phyloP scores from a whole-genome alignment of 2,888 invertebrate genomes.

The Oscheius myriophilus region DNA sequence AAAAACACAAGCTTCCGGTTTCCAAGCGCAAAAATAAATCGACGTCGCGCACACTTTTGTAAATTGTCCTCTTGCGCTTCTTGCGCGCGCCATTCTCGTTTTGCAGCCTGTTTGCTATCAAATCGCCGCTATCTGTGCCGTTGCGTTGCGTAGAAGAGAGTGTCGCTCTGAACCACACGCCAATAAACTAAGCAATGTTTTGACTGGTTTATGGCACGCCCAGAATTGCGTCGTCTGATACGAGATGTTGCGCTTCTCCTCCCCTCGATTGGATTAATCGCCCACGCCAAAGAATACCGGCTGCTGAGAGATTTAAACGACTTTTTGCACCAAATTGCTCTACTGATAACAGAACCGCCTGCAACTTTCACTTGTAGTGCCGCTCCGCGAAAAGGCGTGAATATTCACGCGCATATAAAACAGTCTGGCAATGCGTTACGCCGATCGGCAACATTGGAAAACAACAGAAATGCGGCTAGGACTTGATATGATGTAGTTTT shows the following conservation, averaged over 20 bases:
- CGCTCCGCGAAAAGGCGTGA: not conserved
- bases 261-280: too few species aligned
- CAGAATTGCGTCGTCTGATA: not conserved
- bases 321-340: not conserved
- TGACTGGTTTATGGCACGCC: not conserved
- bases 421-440: too few species aligned
- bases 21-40: too few species aligned
- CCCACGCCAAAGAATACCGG: conserved; percentile 2
- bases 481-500: too few species aligned
- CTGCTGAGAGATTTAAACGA: not conserved
- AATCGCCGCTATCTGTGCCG: conserved; percentile 21
- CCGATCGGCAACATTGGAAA: too few species aligned
- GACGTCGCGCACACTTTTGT: too few species aligned
- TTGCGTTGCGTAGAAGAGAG: conserved; percentile 16
- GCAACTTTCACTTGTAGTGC: not conserved
- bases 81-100: not conserved
- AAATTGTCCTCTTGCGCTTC: too few species aligned
- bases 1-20: too few species aligned
- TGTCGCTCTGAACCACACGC: conserved; percentile 12
- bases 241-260: not conserved
- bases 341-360: conserved; percentile 8
- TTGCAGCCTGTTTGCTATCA: conserved; percentile 27
- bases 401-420: too few species aligned
- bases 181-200: conserved; percentile 18
- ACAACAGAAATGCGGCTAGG: too few species aligned